These are phyloP conservation scores for Arrhamphus sclerolepis DNA, from an alignment of 2,797 vertebrate species.

Conservation along the genomic window DNA sequence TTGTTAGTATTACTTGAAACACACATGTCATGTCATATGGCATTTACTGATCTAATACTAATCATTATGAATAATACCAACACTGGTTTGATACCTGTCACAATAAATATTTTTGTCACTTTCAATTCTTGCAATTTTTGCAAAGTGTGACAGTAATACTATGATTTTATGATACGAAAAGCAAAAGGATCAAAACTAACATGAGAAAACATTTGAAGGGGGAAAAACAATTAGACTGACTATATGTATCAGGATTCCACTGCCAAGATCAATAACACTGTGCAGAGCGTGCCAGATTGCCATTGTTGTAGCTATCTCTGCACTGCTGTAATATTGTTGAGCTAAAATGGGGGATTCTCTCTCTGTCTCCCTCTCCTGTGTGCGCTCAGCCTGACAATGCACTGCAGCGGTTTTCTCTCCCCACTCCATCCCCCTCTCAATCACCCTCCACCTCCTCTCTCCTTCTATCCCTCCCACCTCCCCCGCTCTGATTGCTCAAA, in stretches of 20 bases:
- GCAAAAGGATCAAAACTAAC: constrained; percentile 3
- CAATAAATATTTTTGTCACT: neutral
- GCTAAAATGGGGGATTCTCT: constrained; percentile 81
- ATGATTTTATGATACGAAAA: constrained; percentile 15
- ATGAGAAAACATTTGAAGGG: constrained; percentile 21
- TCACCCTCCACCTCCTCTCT: constrained; percentile 16
- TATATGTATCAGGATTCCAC: constrained; percentile 39
- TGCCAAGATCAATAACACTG: constrained; percentile 61
- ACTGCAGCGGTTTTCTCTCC: constrained; percentile 76
- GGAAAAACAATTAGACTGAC: constrained; percentile 46
- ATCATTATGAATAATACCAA: neutral
- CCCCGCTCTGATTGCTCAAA: constrained; percentile 40
- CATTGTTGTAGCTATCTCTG: constrained; percentile 76
- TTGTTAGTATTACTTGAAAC: constrained; percentile 34
- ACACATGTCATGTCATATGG: constrained; percentile 1
- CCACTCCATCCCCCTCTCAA: constrained; percentile 38
- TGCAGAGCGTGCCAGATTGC: constrained; percentile 51
- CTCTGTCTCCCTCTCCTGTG: constrained; percentile 75
- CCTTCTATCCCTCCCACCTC: constrained; percentile 16
- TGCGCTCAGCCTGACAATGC: constrained; percentile 75
- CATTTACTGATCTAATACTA: neutral
- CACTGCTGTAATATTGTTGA: constrained; percentile 76
- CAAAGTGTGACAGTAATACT: constrained; percentile 6
- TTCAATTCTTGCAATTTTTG: constrained; percentile 9
- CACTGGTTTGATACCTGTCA: constrained; percentile 9